Evolutionary conservation across 1,140 invertebrate species (phyloP), one percentile per base, ranked within the genome.

Genomic region (Cyrtorhinus lividipennis): DNA sequence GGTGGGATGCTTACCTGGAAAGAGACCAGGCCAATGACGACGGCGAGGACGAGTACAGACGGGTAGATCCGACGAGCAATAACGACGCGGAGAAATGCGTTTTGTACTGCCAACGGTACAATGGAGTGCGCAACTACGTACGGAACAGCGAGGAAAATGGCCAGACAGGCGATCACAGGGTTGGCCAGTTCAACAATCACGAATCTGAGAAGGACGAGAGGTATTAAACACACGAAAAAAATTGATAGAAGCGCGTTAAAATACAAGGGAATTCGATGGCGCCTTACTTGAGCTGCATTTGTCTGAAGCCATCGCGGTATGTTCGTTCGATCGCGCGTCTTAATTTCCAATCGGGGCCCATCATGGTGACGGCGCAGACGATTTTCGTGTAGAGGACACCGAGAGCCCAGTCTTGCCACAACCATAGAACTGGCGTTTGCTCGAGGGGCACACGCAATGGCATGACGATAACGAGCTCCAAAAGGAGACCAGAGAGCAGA

Each of bases 381-480:
- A 98, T 98, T 78, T 99, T 99, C 1, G 93, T 95, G 72, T 98
- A 96, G 0, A 98, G 77, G 5, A 98, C 91, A 12, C 96, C 95
- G 2, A 98, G 76, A 0, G 93, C 93, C 94, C 93, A 98, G 75
- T 97, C 92, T 79, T 96, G 86, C 86, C 87, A 90, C n/a, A 95
- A 82, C 72, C 95, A 98, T 58, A 95, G 81, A 3, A 98, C 85
- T 0, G 95, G 95, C 18, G 92, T 93, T 74, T 98, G 94, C 68
- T 92, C 84, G 1, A 97, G 73, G 0, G 92, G 90, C 10, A 98
- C 92, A n/a, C 93, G 77, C 2, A 97, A 76, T 0, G 95, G 95
- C 2, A 95, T 87, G 13, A 98, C 87, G 18, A 98, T 79, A 0
- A 96, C 89, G 64, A 95, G 75, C 70, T 98, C 93, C 56, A 98